Evolutionary conservation across 1,140 invertebrate species (phyloP), one percentile per base, ranked within the genome.

Genomic region (Caenorhabditis latens): DNA sequence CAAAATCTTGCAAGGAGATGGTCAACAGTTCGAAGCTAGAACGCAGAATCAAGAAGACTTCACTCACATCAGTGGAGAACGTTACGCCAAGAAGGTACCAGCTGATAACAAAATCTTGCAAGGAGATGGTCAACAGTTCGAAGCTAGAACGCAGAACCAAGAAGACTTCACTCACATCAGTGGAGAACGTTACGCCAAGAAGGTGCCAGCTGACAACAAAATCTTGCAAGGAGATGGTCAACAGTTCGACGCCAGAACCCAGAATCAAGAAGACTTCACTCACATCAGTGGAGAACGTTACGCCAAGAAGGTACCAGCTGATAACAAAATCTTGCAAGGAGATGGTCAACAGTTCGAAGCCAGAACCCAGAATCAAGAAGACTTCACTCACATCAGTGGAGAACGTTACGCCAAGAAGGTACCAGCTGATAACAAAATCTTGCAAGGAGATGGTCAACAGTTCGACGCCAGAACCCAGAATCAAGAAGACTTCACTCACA

Each of bases 191-290:
- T 55, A 55, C 53, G 84, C 58, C n/a, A 63, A 46, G 24, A 82
- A 43, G 67, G 21, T 65, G 13, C 84, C 48, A 21, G 43, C 19
- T 40, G 71, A 82, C 67, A 40, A 71, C 19, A 48, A 82, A 14
- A 67, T 86, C 13, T 13, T 50, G 6, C 48, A 50, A 50, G 13
- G 48, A 7, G 48, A 50, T 50, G 48, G 48, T 13, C 48, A 50
- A 50, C 48, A 50, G 48, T 50, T 50, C 48, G 48, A 50, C 13
- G 48, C 50, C 6, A 48, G 21, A 32, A 86, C 84, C 21, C 84
- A 86, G 50, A 86, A 58, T 32, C 84, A 86, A 55, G 84, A 86
- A 61, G 84, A 86, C 67, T 86, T 75, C 48, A 75, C 50, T 55
- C 40, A 48, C 16, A 24, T 48, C 14, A 75, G 14, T 57, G 65